A percentile compares a stretch with the other conserved stretches of the same genome.
These are phyloP conservation scores for Triplophysa dalaica DNA, from an alignment of 2,113 vertebrate genomes.

Conservation along the genomic window DNA sequence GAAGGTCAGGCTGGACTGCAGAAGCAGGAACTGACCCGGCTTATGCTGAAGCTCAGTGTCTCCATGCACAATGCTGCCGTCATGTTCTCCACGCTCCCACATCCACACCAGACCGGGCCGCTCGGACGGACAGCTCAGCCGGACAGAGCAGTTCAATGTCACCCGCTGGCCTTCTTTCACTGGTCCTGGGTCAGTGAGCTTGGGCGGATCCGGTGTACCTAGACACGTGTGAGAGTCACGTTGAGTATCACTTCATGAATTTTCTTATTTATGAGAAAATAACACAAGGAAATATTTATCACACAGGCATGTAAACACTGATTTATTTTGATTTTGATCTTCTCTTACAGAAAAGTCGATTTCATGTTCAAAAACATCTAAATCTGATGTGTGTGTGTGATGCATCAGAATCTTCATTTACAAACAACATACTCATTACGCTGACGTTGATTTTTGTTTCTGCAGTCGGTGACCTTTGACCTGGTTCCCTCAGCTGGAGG, in stretches of 20 bases:
- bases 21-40: conserved; percentile 42
- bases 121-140: conserved; percentile 65
- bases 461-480: conserved; percentile 57
- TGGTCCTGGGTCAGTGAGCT: conserved; percentile 60
- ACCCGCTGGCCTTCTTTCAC: conserved; percentile 69
- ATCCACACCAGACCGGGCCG: conserved; percentile 69
- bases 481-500: conserved; percentile 62
- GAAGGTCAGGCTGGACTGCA: conserved; percentile 67
- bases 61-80: conserved; percentile 42
- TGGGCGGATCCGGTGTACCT: conserved; percentile 67
- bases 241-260: too few species aligned
- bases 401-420: too few species aligned
- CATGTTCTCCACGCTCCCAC: conserved; percentile 58
- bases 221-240: not conserved
- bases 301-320: too few species aligned
- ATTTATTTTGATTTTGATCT: too few species aligned
- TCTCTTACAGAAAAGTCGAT: too few species aligned
- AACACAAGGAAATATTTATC: too few species aligned
- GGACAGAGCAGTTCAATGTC: conserved; percentile 71
- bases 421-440: not conserved
- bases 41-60: conserved; percentile 37
- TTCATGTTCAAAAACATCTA: too few species aligned
- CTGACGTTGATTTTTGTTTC: conserved; percentile 29
- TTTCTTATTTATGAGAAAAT: too few species aligned
- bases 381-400: too few species aligned